A percentile compares a stretch with the other conserved stretches of the same genome.
These are phyloP conservation scores for Peromyscus californicus DNA, from an alignment of 2,113 vertebrate species.

Conservation along the genomic window DNA sequence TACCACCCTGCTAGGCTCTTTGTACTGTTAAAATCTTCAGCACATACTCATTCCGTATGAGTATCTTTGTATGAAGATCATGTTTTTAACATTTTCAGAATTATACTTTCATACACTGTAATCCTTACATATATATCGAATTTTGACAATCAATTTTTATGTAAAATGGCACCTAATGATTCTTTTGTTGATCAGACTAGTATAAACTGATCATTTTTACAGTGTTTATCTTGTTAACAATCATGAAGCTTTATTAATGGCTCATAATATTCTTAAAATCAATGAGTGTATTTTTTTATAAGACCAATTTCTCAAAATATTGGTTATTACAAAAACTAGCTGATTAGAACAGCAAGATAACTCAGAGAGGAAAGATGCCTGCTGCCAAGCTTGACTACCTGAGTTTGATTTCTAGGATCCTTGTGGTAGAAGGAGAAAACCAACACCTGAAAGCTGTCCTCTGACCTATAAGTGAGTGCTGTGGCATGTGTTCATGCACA, in stretches of 20 bases:
- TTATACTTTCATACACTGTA: slow-evolving; percentile 7
- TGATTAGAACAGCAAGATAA: background rate
- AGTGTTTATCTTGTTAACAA: slow-evolving; percentile 9
- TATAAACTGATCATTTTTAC: slow-evolving; percentile 29
- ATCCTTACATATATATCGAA: slow-evolving; percentile 30
- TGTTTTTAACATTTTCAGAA: slow-evolving; percentile 49
- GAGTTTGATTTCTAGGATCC: background rate
- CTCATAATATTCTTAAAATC: slow-evolving; percentile 24
- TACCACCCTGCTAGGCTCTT: background rate
- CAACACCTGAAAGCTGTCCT: background rate
- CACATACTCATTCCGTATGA: background rate
- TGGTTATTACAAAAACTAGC: slow-evolving; percentile 34
- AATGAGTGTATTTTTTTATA: background rate
- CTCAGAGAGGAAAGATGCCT: background rate
- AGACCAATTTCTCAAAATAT: slow-evolving; percentile 14
- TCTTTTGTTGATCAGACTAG: slow-evolving; percentile 28
- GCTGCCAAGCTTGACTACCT: background rate
- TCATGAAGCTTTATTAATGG: background rate
- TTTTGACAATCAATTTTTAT: background rate
- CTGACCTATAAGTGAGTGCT: background rate
- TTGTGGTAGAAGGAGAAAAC: background rate
- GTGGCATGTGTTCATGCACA: background rate
- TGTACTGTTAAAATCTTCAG: slow-evolving; percentile 54
- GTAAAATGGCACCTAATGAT: slow-evolving; percentile 41
- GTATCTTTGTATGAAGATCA: background rate